A percentile compares a stretch with the other conserved stretches of the same genome.
These are phyloP conservation scores for Gopherus flavomarginatus DNA, from an alignment of 2,113 vertebrate species.

Conservation along the genomic window DNA sequence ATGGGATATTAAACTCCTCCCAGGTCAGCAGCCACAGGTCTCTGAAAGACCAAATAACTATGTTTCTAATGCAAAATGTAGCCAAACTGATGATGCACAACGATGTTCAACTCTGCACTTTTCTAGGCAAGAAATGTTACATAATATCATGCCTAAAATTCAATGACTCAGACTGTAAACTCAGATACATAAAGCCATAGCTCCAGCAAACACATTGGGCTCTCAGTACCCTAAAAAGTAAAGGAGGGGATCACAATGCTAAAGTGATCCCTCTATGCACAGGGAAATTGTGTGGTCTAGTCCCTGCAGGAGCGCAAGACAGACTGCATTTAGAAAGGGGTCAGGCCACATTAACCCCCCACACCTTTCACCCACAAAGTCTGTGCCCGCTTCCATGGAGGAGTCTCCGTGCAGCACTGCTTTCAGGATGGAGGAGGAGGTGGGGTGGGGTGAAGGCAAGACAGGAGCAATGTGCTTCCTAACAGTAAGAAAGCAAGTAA, in stretches of 20 bases:
- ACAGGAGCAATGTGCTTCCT: slow-evolving; percentile 34
- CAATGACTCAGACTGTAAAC: background rate
- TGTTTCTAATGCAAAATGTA: background rate
- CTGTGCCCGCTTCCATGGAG: background rate
- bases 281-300: background rate
- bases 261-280: background rate
- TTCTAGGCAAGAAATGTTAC: background rate
- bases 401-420: background rate
- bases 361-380: background rate
- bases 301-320: background rate
- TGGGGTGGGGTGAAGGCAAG: slow-evolving; percentile 24
- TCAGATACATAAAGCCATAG: background rate
- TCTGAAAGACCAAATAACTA: background rate
- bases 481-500: slow-evolving; percentile 30
- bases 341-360: background rate
- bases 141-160: background rate
- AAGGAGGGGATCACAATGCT: background rate
- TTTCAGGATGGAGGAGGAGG: background rate
- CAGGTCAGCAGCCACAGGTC: background rate
- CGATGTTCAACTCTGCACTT: background rate
- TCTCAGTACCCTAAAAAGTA: background rate
- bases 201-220: background rate
- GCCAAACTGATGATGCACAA: background rate
- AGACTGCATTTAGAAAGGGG: background rate
- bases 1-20: background rate